Conservation (phyloP, 2,888 invertebrate genomes). For the Andrena camellia region DNA sequence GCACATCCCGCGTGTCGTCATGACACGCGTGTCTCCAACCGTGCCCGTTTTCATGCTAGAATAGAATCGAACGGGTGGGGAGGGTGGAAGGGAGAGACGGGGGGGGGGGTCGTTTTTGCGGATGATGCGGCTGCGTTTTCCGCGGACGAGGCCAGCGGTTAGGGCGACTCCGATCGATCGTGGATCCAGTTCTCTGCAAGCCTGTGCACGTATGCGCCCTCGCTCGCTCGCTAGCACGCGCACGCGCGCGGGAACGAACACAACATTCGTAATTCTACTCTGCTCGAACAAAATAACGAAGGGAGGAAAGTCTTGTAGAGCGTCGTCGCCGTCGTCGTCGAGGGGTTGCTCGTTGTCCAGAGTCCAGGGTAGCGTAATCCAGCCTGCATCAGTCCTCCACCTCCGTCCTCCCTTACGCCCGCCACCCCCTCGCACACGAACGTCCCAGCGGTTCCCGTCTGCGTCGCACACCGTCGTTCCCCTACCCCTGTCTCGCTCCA, state of each 20-base stretch:
- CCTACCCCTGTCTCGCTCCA: slow-evolving; percentile 70
- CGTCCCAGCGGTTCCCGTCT: slow-evolving; percentile 42
- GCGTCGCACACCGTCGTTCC: slow-evolving; percentile 32
- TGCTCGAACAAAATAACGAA: slow-evolving; percentile 41
- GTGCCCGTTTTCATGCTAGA: slow-evolving; percentile 41
- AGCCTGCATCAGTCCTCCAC: slow-evolving; percentile 66
- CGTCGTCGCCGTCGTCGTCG: slow-evolving; percentile 51
- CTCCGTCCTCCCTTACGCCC: slow-evolving; percentile 32
- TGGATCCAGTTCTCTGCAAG: slow-evolving; percentile 10
- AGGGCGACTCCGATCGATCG: slow-evolving; percentile 18
- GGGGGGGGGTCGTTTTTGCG: background rate
- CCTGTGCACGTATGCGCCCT: background rate
- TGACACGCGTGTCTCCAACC: slow-evolving; percentile 35
- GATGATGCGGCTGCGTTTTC: background rate
- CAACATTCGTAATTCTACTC: slow-evolving; percentile 42
- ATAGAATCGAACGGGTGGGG: slow-evolving; percentile 1
- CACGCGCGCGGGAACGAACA: background rate
- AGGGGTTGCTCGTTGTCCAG: slow-evolving; percentile 66
- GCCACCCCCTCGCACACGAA: slow-evolving; percentile 48
- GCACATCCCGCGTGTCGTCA: slow-evolving; percentile 54
- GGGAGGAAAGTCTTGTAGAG: slow-evolving; percentile 28
- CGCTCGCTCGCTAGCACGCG: no score
- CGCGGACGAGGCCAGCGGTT: background rate
- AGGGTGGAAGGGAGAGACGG: background rate
- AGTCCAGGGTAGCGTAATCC: slow-evolving; percentile 78